Evolutionary conservation across 2,888 invertebrate genomes (phyloP), one percentile per base, ranked within the genome.

Genomic region (Leptopilina syphax): DNA sequence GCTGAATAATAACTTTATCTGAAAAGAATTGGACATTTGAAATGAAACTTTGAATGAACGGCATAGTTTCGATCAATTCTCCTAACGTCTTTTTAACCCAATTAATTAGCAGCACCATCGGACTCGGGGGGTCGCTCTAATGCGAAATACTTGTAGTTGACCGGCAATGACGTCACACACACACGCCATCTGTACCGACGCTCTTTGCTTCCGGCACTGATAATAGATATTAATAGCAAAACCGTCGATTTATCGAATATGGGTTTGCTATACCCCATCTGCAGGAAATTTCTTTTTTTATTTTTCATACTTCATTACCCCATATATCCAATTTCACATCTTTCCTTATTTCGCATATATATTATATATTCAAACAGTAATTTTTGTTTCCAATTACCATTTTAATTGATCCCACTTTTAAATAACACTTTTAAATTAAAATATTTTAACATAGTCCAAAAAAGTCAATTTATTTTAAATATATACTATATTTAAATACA

Each of bases 101-200:
- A 91, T 91, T 90, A 92, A 91, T 91, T 91, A 90, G 81, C 85
- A 77, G 18, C 78, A 73, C 44, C 7, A 79, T 80, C 80, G 78
- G 79, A 78, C 81, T 79, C 77, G 82, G 81, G 12, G 82, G 81
- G 81, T 65, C 76, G 66, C 70, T 80, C 80, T 91, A 91, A 92
- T 92, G 91, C 90, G 91, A 92, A 91, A 92, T 90, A 89, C 91
- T 91, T 91, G 91, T 91, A 89, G 88, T 89, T 89, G 88, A 88
- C 89, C 89, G 88, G 89, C 86, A 89, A 87, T 91, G 90, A 91
- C 91, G 91, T 91, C 90, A 91, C 87, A 85, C 85, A 85, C 85
- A 83, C 85, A 85, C 85, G 85, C 85, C 88, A 86, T 84, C 77
- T 76, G 83, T 79, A 67, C 76, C 54, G 73, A 80, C 81, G 85